phyloP scores from a whole-genome alignment of 53 echinoderm and acorn worm genomes.

The Apostichopus leukothele region DNA sequence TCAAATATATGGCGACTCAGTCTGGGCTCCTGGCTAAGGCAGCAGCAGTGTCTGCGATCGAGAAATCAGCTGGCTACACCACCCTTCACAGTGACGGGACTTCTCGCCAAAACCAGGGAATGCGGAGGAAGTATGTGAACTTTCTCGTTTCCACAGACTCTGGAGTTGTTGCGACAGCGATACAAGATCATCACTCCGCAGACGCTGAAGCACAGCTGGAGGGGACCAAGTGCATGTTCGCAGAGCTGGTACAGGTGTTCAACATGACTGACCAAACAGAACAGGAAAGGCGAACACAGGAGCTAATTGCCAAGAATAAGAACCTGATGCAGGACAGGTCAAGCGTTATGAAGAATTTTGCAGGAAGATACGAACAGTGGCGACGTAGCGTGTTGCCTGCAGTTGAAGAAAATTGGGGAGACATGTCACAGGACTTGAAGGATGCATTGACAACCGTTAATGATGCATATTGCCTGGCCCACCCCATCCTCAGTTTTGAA shows the following conservation, averaged over 20 bases:
- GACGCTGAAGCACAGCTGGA: neutral
- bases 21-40: conserved; percentile 42
- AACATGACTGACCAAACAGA: neutral
- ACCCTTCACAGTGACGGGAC: conserved; percentile 47
- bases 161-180: neutral
- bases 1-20: conserved; percentile 50
- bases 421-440: neutral
- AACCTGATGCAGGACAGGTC: conserved; percentile 45
- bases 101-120: conserved; percentile 43
- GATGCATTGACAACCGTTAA: neutral
- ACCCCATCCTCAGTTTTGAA: too few relatives aligned
- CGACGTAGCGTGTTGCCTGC: conserved; percentile 4
- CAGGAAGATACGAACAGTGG: conserved; percentile 53
- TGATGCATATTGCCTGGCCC: neutral
- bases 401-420: neutral
- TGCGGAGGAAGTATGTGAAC: conserved; percentile 43
- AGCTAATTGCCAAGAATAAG: neutral
- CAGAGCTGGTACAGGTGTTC: neutral
- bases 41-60: conserved; percentile 35
- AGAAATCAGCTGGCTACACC: neutral
- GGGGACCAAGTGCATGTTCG: conserved; percentile 27
- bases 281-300: too few relatives aligned
- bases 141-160: conserved; percentile 11
- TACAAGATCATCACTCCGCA: conserved; percentile 21
- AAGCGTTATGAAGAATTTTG: conserved; percentile 53